Evolutionary conservation across 2,797 vertebrate species (phyloP), one percentile per base, ranked within the genome.

Genomic region (Tachyglossus aculeatus): DNA sequence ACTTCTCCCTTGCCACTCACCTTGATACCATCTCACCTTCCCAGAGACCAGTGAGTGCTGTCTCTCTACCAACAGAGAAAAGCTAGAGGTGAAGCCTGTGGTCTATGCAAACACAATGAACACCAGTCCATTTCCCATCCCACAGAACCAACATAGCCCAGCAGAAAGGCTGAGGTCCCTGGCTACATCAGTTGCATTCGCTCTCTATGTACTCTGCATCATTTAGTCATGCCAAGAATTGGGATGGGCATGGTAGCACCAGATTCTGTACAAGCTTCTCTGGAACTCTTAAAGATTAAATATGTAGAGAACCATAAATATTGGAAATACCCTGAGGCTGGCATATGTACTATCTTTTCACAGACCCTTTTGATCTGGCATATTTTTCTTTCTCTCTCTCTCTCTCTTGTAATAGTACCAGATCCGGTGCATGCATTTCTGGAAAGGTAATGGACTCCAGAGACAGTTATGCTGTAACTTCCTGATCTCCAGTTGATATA

Each of bases 221-320:
- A 24, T 48, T 57, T 34, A 77, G 45, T 47, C 54, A 22, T 72
- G 66, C 81, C 69, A 54, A 57, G 66, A 57, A 45, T 19, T 9
- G 69, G 60, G 55, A 52, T 8, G 63, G 22, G 25, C 40, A 11
- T 44, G 48, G 59, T 77, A 67, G 39, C 62, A 69, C 69, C 71
- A 7, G 36, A 73, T 83, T 88, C 82, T 41, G 55, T n/a, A 0
- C 5, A 24, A 82, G 78, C 58, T 70, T 85, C 80, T 80, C 77
- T 72, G 80, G 80, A 90, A 85, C 77, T 86, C 86, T 79, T 67
- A 72, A 71, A 86, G 88, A 91, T 93, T 86, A 92, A 93, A 92
- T 89, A 91, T 92, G 88, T 82, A 94, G 85, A 72, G 67, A 87
- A 89, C 69, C 71, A 93, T 94, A 92, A 94, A 94, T 94, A 93